Conservation (phyloP, 2,888 invertebrate genomes). For the Polylopha cassiicola region DNA sequence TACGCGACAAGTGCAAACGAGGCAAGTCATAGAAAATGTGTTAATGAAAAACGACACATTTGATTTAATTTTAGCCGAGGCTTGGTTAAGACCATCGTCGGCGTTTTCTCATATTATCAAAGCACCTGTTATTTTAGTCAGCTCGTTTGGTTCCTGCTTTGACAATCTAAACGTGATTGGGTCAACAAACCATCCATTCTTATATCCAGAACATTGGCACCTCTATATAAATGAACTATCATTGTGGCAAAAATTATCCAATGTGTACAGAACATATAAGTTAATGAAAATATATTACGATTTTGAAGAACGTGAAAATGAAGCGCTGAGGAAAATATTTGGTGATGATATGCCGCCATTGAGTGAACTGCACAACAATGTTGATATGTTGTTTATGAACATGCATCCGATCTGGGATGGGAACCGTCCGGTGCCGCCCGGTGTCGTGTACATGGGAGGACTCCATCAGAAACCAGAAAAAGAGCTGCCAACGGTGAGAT, state of each 20-base stretch:
- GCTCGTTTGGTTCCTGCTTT: slow-evolving; percentile 35
- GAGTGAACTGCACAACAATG: slow-evolving; percentile 32
- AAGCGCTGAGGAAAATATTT: slow-evolving; percentile 28
- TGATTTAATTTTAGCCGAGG: slow-evolving; percentile 45
- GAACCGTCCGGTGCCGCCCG: slow-evolving; percentile 51
- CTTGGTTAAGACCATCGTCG: slow-evolving; percentile 30
- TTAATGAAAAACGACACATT: slow-evolving; percentile 27
- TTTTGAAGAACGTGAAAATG: slow-evolving; percentile 24
- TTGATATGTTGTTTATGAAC: slow-evolving; percentile 58
- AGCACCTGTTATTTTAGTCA: slow-evolving; percentile 43
- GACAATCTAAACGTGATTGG: slow-evolving; percentile 31
- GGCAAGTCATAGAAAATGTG: slow-evolving; percentile 10
- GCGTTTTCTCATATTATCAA: slow-evolving; percentile 38
- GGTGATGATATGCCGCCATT: slow-evolving; percentile 32
- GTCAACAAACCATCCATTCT: slow-evolving; percentile 33
- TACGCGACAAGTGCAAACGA: neutral
- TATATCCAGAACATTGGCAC: slow-evolving; percentile 34
- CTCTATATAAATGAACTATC: slow-evolving; percentile 34
- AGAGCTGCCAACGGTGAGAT: slow-evolving; percentile 52
- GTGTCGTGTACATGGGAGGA: slow-evolving; percentile 54
- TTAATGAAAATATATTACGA: slow-evolving; percentile 15
- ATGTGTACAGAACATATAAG: slow-evolving; percentile 25
- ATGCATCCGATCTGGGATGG: slow-evolving; percentile 46
- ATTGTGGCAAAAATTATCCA: slow-evolving; percentile 35
- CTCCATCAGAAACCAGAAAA: slow-evolving; percentile 43